Conservation (phyloP, 2,797 vertebrate genomes). For the Spheniscus humboldti region DNA sequence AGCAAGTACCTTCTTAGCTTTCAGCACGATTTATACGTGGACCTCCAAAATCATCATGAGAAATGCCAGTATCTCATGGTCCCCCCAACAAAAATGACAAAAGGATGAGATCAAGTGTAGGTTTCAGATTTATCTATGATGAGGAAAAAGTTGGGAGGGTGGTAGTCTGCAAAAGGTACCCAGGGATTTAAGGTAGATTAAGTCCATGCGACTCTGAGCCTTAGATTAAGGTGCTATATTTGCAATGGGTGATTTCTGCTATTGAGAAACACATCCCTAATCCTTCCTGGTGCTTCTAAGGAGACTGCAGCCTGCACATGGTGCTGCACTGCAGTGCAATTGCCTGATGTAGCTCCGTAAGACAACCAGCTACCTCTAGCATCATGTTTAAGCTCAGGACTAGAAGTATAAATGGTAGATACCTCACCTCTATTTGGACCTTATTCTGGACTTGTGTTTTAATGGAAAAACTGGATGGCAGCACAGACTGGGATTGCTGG, state of each 20-base stretch:
- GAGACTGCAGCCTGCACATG: background rate
- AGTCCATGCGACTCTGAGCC: background rate
- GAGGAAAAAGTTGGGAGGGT: background rate
- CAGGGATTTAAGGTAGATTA: background rate
- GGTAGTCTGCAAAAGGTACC: background rate
- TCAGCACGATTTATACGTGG: rapidly evolving
- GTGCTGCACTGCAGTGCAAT: background rate
- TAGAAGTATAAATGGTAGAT: background rate
- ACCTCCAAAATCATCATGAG: background rate
- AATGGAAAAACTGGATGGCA: background rate
- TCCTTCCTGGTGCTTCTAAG: background rate
- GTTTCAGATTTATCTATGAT: background rate
- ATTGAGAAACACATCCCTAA: background rate
- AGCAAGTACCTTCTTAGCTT: conserved; percentile 39
- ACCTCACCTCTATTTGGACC: background rate
- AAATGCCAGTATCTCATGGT: background rate
- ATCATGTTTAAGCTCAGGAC: background rate
- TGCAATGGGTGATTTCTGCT: background rate
- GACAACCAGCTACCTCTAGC: background rate
- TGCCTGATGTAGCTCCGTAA: background rate
- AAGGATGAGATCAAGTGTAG: background rate
- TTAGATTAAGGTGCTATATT: background rate
- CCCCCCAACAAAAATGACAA: background rate
- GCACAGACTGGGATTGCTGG: background rate
- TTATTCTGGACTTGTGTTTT: background rate